Evolutionary conservation across 1,140 invertebrate species (phyloP).

Genomic region (Melitaea cinxia): DNA sequence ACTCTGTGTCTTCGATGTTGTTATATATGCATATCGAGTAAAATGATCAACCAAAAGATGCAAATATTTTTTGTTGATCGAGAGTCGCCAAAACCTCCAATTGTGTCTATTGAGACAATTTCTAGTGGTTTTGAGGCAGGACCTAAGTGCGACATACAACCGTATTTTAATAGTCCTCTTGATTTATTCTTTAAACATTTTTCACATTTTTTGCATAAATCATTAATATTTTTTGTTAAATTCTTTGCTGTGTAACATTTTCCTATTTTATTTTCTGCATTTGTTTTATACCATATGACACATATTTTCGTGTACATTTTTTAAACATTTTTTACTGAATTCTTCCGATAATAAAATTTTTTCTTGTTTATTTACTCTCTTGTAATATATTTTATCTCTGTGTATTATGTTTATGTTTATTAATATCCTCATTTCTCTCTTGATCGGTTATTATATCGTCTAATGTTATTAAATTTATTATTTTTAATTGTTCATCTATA

Average conservation of each 20-base stretch:
- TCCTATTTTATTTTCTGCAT: background rate
- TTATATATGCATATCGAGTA: background rate
- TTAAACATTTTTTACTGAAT: too few relatives aligned
- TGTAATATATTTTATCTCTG: too few relatives aligned
- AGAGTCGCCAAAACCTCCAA: background rate
- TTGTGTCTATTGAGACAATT: constrained; percentile 2
- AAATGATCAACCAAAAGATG: constrained; percentile 6
- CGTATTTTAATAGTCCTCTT: background rate
- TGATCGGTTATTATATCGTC: too few relatives aligned
- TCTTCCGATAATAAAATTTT: too few relatives aligned
- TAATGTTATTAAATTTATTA: too few relatives aligned
- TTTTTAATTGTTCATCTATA: too few relatives aligned
- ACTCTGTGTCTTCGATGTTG: background rate
- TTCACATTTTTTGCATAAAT: background rate
- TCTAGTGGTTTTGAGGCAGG: background rate
- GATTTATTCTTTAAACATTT: constrained; percentile 8
- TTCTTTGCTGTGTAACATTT: background rate
- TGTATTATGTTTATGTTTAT: too few relatives aligned
- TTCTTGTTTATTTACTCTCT: too few relatives aligned
- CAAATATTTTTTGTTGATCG: constrained; percentile 2
- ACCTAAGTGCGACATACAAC: background rate
- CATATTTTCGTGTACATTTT: too few relatives aligned
- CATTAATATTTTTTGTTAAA: background rate
- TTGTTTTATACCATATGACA: background rate
- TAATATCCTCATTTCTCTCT: too few relatives aligned